Evolutionary conservation across 2,797 vertebrate species (phyloP).

Genomic region (Lerista edwardsae): DNA sequence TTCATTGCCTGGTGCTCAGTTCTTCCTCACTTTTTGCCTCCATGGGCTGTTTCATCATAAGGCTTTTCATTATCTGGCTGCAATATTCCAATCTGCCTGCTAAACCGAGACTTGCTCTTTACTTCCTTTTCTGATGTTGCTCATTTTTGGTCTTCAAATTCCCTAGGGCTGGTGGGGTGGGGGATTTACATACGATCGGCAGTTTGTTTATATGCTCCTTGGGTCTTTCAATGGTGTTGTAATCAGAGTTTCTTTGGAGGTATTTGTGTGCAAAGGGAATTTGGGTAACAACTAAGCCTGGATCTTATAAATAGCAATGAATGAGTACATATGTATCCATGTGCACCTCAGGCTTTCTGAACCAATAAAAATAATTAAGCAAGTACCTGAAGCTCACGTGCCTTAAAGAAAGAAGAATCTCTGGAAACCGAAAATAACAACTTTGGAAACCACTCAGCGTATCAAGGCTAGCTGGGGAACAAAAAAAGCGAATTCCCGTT

Average conservation of each 20-base stretch:
- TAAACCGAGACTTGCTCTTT: conserved; percentile 41
- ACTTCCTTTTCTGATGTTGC: conserved; percentile 23
- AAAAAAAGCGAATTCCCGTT: conserved; percentile 29
- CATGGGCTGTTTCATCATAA: not conserved
- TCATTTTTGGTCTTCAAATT: conserved; percentile 38
- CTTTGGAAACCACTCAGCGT: conserved; percentile 47
- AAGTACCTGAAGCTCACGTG: conserved; percentile 48
- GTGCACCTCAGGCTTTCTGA: conserved; percentile 59
- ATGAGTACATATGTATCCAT: conserved; percentile 49
- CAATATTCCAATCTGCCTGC: conserved; percentile 41
- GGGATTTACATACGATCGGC: conserved; percentile 49
- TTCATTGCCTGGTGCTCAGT: not conserved
- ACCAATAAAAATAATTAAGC: conserved; percentile 65
- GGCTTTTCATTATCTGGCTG: conserved; percentile 35
- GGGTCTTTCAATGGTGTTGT: conserved; percentile 19
- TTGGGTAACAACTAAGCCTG: conserved; percentile 49
- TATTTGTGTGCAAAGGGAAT: conserved; percentile 51
- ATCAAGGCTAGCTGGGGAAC: conserved; percentile 52
- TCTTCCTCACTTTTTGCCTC: not conserved
- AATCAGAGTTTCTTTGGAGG: conserved; percentile 50
- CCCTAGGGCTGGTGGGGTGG: not conserved
- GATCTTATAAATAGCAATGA: conserved; percentile 65
- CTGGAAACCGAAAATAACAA: conserved; percentile 51
- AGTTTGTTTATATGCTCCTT: conserved; percentile 49
- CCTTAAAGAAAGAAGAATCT: conserved; percentile 45